Evolutionary conservation across 2,888 invertebrate species (phyloP).

Genomic region (Chelonus formosanus): DNA sequence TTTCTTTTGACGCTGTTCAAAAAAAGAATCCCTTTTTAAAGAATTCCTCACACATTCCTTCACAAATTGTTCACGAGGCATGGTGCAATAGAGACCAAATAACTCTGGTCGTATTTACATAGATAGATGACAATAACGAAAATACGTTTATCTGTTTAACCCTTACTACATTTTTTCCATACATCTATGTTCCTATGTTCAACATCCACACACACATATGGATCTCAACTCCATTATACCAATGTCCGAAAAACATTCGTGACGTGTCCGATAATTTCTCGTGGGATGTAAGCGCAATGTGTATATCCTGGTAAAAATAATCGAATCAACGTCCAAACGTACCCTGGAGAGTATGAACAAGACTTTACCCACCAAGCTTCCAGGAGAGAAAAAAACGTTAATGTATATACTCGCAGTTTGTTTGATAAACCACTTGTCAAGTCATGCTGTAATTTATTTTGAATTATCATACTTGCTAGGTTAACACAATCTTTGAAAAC

Average conservation of each 20-base stretch:
- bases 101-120: conserved; percentile 37
- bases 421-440: background rate
- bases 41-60: conserved; percentile 32
- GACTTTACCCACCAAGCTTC: conserved; percentile 26
- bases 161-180: background rate
- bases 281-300: conserved; percentile 31
- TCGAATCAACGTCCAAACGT: conserved; percentile 39
- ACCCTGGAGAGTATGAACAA: conserved; percentile 37
- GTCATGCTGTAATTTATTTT: background rate
- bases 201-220: too few species aligned
- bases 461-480: background rate
- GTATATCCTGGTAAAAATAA: conserved; percentile 29
- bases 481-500: too few species aligned
- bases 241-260: conserved; percentile 60
- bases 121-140: conserved; percentile 47
- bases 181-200: too few species aligned
- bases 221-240: conserved; percentile 39
- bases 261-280: conserved; percentile 40
- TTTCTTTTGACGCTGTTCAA: background rate
- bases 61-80: conserved; percentile 63
- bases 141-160: background rate
- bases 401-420: conserved; percentile 53
- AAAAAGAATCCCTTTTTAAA: too few species aligned
- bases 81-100: conserved; percentile 52
- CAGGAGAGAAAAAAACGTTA: conserved; percentile 29